Evolutionary conservation across 1,140 invertebrate genomes (phyloP), one percentile per base, ranked within the genome.

Genomic region (Parapsyche elsis): DNA sequence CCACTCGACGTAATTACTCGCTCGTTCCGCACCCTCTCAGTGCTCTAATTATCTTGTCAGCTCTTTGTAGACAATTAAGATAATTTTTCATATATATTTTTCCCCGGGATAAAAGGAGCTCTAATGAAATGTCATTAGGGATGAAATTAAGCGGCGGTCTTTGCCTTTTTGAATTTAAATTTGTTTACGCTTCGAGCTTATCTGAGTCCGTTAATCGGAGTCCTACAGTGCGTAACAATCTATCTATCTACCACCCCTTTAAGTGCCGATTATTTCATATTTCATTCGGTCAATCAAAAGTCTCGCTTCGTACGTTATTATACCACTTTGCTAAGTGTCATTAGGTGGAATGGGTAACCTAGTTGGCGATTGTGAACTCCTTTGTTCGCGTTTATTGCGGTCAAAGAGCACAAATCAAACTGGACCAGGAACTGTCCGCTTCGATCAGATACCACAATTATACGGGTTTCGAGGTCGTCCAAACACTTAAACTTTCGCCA

Each of bases 141-240:
- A 53, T 53, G 74, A 57, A 53, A 53, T 76, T 46, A 76, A 21
- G 16, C 24, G 12, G 64, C 23, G 77, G 80, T 38, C 80, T 26
- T 71, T 21, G 16, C 16, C 64, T 16, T 67, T 67, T 12, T 67
- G 24, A 81, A 76, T 78, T 23, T n/a, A 80, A 77, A 59, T 81
- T 81, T 81, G 80, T 81, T 81, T 81, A 78, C 80, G 59, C 71
- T 81, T 73, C 19, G 24, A 24, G 23, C 49, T 77, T 78, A 81
- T 81, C 80, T 81, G 12, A 71, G 80, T 77, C 30, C 80, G 71
- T 81, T 81, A 77, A 81, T 81, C 80, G 59, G 30, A 7, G 7
- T 38, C 73, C 53, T 67, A 71, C 59, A 53, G 30, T 19, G 30
- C 9, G 7, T 23, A 12, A 67, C 64, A 64, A 64, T 67, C 10